Evolutionary conservation across 2,888 invertebrate species (phyloP).

Genomic region (Noctua janthe): DNA sequence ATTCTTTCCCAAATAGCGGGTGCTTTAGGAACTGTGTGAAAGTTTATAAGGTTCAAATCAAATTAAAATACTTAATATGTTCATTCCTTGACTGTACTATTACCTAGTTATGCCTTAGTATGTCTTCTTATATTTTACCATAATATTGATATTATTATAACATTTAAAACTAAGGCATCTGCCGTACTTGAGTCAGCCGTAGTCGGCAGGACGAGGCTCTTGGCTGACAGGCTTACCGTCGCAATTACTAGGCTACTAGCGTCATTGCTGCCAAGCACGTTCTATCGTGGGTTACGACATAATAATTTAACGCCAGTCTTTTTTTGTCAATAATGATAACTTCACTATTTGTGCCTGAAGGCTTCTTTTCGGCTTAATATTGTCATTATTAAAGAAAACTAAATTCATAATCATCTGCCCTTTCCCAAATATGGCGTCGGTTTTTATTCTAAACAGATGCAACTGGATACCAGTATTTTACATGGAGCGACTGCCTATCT

Average conservation of each 20-base stretch:
- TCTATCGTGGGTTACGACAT: not conserved
- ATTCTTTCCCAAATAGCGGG: too few relatives aligned
- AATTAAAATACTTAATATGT: too few relatives aligned
- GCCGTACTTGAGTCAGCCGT: not conserved
- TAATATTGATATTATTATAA: not conserved
- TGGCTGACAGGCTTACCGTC: not conserved
- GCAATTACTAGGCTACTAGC: not conserved
- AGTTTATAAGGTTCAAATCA: too few relatives aligned
- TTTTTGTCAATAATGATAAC: not conserved
- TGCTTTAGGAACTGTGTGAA: too few relatives aligned
- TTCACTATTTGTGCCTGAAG: not conserved
- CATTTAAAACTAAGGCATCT: not conserved
- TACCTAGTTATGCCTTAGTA: too few relatives aligned
- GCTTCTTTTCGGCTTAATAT: not conserved
- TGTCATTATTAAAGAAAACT: not conserved
- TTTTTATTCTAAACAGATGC: too few relatives aligned
- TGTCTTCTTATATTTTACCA: not conserved
- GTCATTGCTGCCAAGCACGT: not conserved
- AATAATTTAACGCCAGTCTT: not conserved
- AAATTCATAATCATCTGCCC: not conserved
- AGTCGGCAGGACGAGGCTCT: not conserved
- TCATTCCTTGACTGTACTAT: too few relatives aligned
- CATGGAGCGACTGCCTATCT: too few relatives aligned
- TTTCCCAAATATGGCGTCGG: too few relatives aligned
- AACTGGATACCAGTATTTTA: too few relatives aligned